phyloP scores from a whole-genome alignment of 1,140 invertebrate genomes.

The Drosophila nannoptera region DNA sequence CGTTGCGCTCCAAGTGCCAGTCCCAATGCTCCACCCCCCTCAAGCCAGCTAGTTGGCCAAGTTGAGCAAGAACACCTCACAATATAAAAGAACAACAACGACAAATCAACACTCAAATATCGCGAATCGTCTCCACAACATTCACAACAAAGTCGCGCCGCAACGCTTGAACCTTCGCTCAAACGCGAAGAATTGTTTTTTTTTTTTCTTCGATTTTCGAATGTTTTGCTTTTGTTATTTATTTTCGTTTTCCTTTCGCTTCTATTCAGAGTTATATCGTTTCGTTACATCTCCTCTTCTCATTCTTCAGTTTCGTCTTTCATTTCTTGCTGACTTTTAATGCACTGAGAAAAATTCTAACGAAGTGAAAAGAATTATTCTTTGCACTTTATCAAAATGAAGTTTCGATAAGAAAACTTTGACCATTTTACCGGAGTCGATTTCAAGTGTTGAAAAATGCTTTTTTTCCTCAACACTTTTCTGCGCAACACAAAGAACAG shows the following conservation, averaged over 20 bases:
- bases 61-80: too few species aligned
- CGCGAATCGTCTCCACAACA: constrained; percentile 8
- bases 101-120: constrained; percentile 15
- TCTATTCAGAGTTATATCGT: constrained; percentile 17
- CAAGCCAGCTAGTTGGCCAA: constrained; percentile 19
- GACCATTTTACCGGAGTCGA: constrained; percentile 29
- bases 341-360: constrained; percentile 48
- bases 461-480: constrained; percentile 42
- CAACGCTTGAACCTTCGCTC: constrained; percentile 40
- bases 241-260: constrained; percentile 18
- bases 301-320: constrained; percentile 5
- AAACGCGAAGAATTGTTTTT: constrained; percentile 16
- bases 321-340: constrained; percentile 60
- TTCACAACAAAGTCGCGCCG: constrained; percentile 34
- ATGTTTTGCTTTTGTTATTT: constrained; percentile 13
- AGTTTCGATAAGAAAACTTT: constrained; percentile 16
- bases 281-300: neutral
- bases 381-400: constrained; percentile 61
- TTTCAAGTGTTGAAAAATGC: constrained; percentile 58
- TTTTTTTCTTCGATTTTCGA: constrained; percentile 7
- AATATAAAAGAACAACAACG: constrained; percentile 5
- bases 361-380: constrained; percentile 47
- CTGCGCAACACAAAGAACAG: constrained; percentile 33
- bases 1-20: constrained; percentile 29
- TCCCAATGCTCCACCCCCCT: neutral